Conservation (phyloP, 2,113 vertebrate genomes). For the Stegostoma tigrinum region DNA sequence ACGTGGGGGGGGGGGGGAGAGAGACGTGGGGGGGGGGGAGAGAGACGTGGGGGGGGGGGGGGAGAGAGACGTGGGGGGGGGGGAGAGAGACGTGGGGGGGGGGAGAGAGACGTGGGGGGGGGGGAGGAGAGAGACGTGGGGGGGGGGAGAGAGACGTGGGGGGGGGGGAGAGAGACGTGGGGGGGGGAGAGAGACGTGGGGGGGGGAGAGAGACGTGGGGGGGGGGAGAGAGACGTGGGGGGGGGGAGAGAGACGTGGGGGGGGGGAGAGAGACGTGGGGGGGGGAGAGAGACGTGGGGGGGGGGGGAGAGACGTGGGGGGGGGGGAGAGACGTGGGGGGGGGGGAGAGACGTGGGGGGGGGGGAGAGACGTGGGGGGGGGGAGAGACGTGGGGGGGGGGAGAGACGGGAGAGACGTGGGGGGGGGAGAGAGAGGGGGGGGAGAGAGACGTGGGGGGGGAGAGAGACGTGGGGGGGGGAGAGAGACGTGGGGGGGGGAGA, state of each 20-base stretch:
- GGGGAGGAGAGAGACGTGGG: neutral
- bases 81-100: neutral
- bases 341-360: neutral
- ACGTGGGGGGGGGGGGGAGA: too few relatives aligned
- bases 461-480: too few relatives aligned
- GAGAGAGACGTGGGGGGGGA: too few relatives aligned
- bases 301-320: neutral
- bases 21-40: neutral
- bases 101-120: neutral
- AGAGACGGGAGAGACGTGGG: neutral
- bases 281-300: neutral
- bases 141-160: neutral
- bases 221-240: neutral
- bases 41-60: neutral
- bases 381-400: neutral
- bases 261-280: accelerated
- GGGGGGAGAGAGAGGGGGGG: neutral
- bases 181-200: too few relatives aligned
- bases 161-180: neutral
- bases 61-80: neutral
- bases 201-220: too few relatives aligned
- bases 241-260: neutral
- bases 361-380: too few relatives aligned
- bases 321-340: too few relatives aligned
- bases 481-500: too few relatives aligned